Conservation (phyloP, 1,140 invertebrate genomes). For the Cotesia typhae region DNA sequence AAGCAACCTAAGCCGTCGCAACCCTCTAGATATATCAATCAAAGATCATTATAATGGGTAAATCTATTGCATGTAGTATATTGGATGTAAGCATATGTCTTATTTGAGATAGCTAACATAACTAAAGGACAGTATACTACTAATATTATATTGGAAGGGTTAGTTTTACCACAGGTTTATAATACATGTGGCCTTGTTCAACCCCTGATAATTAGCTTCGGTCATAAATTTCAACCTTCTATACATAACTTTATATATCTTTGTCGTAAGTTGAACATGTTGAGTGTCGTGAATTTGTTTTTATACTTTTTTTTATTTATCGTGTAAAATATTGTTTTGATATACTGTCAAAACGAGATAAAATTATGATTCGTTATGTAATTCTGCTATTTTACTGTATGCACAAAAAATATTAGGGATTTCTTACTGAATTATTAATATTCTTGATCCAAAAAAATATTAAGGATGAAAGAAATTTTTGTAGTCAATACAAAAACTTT, state of each 20-base stretch:
- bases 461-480: too few species aligned
- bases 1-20: constrained; percentile 3
- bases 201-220: constrained; percentile 49
- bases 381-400: too few species aligned
- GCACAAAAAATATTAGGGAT: too few species aligned
- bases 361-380: too few species aligned
- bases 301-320: background rate
- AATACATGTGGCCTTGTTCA: constrained; percentile 41
- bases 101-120: constrained; percentile 24
- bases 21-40: constrained; percentile 14
- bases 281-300: constrained; percentile 21
- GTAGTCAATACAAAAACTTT: too few species aligned
- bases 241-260: background rate
- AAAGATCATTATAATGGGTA: constrained; percentile 8
- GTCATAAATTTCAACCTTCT: constrained; percentile 50
- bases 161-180: constrained; percentile 39
- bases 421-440: too few species aligned
- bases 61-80: background rate
- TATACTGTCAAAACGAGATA: too few species aligned
- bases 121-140: too few species aligned
- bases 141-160: constrained; percentile 43
- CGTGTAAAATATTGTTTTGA: too few species aligned
- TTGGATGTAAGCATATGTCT: constrained; percentile 38
- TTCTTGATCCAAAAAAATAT: too few species aligned
- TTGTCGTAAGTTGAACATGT: background rate